These are phyloP conservation scores for Delichon dasypus DNA, from an alignment of 2,797 vertebrate species.

Conservation along the genomic window DNA sequence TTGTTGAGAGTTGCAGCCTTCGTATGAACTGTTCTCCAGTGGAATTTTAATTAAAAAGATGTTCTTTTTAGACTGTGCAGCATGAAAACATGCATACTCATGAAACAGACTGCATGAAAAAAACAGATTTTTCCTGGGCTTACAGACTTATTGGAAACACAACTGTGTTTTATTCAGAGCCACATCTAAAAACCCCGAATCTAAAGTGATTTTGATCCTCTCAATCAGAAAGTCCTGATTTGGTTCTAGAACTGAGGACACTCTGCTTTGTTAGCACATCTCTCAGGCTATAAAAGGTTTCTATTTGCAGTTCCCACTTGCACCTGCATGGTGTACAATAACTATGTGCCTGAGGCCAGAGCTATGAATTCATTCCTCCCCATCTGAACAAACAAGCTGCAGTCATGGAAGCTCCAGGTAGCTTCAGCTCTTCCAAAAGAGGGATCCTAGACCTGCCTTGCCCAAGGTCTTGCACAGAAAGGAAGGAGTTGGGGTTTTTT, in stretches of 20 bases:
- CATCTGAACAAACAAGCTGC: not conserved
- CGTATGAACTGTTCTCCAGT: not conserved
- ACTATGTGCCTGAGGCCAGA: not conserved
- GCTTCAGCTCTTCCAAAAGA: not conserved
- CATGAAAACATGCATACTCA: not conserved
- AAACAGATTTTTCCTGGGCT: not conserved
- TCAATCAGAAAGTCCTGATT: not conserved
- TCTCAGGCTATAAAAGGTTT: not conserved
- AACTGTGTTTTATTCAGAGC: not conserved
- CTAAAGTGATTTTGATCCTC: not conserved
- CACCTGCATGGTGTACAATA: rapidly evolving
- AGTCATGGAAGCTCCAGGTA: not conserved
- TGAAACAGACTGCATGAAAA: not conserved
- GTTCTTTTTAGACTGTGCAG: not conserved
- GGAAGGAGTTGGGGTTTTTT: not conserved
- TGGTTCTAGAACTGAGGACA: not conserved
- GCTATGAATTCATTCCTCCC: not conserved
- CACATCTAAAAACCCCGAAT: not conserved
- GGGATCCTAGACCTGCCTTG: not conserved
- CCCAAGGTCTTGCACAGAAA: not conserved
- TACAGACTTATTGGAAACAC: not conserved
- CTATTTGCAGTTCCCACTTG: not conserved
- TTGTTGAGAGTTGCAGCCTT: not conserved
- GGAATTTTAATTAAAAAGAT: not conserved
- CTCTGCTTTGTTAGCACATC: not conserved